phyloP scores from a whole-genome alignment of 2,113 vertebrate genomes.

The Microcebus jonahi region DNA sequence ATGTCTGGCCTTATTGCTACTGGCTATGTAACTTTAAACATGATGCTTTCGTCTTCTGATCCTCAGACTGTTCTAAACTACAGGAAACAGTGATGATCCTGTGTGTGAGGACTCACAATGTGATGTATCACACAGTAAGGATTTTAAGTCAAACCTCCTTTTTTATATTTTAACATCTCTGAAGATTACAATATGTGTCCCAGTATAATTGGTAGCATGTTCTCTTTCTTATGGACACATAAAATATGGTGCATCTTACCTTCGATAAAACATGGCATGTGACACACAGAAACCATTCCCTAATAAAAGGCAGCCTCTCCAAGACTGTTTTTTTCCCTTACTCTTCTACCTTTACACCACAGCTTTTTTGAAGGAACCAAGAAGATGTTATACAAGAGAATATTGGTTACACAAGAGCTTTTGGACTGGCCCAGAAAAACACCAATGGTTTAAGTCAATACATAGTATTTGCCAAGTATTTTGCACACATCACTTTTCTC shows the following conservation, averaged over 20 bases:
- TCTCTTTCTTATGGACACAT: neutral
- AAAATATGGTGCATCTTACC: neutral
- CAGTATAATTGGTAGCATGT: neutral
- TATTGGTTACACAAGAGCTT: neutral
- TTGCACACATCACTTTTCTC: neutral
- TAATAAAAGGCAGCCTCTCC: neutral
- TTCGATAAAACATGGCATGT: neutral
- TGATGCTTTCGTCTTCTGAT: neutral
- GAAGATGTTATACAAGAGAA: neutral
- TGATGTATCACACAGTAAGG: neutral
- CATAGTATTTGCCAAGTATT: neutral
- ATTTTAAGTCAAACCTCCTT: neutral
- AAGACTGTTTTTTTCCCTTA: neutral
- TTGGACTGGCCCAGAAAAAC: neutral
- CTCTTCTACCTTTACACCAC: neutral
- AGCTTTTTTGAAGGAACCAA: neutral
- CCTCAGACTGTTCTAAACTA: neutral
- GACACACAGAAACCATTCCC: neutral
- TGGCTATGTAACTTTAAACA: neutral
- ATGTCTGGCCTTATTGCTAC: fast-evolving
- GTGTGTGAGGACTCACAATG: neutral
- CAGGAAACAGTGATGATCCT: neutral
- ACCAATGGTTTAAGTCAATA: neutral
- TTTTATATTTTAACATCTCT: neutral
- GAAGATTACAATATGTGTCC: neutral